Conservation (phyloP, 2,113 vertebrate species). For the Oncorhynchus tshawytscha region DNA sequence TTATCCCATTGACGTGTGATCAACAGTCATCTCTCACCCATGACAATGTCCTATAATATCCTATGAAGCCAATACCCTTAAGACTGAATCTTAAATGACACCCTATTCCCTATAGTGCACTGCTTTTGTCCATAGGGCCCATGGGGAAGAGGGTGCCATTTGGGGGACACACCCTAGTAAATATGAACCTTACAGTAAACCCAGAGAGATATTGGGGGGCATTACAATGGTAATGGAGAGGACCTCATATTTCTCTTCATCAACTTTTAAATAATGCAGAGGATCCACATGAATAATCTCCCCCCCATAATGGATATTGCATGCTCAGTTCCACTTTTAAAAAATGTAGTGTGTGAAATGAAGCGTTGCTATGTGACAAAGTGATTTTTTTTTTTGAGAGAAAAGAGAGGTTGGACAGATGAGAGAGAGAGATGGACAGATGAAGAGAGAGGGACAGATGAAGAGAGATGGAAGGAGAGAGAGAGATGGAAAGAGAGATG, state of each 20-base stretch:
- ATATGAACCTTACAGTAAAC: conserved; percentile 7
- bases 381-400: conserved; percentile 65
- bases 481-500: background rate
- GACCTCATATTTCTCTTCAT: conserved; percentile 69
- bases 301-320: conserved; percentile 74
- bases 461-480: too few relatives aligned
- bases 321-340: conserved; percentile 75
- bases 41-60: background rate
- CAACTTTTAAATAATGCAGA: conserved; percentile 76
- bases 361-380: conserved; percentile 78
- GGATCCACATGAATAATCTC: conserved; percentile 78
- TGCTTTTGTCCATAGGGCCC: too few relatives aligned
- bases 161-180: background rate
- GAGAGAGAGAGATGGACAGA: background rate
- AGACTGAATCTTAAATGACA: too few relatives aligned
- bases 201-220: conserved; percentile 32
- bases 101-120: too few relatives aligned
- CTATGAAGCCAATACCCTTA: conserved; percentile 19
- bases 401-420: conserved; percentile 22
- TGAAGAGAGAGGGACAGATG: background rate
- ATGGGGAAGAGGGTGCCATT: too few relatives aligned
- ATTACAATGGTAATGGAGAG: conserved; percentile 58
- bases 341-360: conserved; percentile 79
- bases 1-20: conserved; percentile 58
- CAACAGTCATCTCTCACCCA: conserved; percentile 55